Percentiles rank a stretch among this genome's conserved stretches.
Evolutionary conservation across 2,113 vertebrate species (phyloP).

Genomic region (Saguinus midas): DNA sequence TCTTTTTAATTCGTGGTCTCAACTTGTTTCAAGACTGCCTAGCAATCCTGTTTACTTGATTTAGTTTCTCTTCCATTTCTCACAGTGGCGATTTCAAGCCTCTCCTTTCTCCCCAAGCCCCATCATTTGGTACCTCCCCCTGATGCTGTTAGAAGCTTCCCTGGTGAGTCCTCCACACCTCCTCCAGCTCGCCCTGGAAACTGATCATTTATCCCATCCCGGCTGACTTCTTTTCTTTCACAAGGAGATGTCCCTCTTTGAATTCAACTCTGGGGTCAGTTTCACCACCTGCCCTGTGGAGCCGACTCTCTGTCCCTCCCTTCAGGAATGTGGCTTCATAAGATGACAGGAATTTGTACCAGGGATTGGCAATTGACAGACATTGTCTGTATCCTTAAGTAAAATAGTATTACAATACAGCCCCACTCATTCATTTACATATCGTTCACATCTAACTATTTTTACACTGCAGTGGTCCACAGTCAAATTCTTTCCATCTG

Average conservation of each 20-base stretch:
- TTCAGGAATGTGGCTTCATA: neutral
- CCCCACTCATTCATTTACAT: neutral
- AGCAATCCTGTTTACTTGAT: neutral
- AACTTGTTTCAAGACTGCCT: neutral
- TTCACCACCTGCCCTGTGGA: neutral
- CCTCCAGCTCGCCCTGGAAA: too few relatives aligned
- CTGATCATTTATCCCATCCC: accelerated
- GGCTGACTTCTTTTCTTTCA: accelerated
- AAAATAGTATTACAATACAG: neutral
- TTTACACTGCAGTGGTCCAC: neutral
- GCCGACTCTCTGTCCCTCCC: neutral
- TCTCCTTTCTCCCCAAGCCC: neutral
- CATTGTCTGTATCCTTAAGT: neutral
- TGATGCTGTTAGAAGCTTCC: neutral
- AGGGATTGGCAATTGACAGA: neutral
- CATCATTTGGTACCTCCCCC: neutral
- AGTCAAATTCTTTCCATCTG: neutral
- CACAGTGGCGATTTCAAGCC: neutral
- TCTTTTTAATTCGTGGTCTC: neutral
- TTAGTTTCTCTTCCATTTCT: neutral
- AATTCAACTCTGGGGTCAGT: neutral
- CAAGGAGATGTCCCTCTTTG: neutral
- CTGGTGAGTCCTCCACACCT: too few relatives aligned
- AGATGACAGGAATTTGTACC: neutral
- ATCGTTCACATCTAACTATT: too few relatives aligned